These are phyloP conservation scores for Drosophila peninsularis DNA, from an alignment of 2,888 invertebrate species.

Conservation along the genomic window DNA sequence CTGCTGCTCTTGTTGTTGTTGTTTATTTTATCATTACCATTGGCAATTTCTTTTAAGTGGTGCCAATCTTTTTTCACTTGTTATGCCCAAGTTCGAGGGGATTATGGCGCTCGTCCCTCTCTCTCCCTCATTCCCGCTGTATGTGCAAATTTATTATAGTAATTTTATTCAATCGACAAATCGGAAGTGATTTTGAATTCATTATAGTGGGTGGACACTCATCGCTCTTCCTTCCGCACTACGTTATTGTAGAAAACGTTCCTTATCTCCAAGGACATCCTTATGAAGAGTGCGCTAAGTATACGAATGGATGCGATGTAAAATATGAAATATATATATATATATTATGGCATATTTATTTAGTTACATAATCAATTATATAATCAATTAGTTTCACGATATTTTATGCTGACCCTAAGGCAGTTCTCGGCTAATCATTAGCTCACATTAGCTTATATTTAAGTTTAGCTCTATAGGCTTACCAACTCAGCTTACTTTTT, in stretches of 20 bases:
- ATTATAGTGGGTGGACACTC: conserved; percentile 63
- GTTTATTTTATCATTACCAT: conserved; percentile 81
- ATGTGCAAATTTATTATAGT: conserved; percentile 77
- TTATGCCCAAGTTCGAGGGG: conserved; percentile 65
- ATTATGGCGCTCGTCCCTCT: conserved; percentile 44
- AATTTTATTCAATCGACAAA: conserved; percentile 84
- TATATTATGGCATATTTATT: too few species aligned
- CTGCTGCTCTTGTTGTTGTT: conserved; percentile 55
- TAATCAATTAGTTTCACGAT: neutral
- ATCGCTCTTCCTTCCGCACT: neutral
- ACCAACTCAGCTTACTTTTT: too few species aligned
- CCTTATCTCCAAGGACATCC: neutral
- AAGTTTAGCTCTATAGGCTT: too few species aligned
- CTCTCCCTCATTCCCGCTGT: conserved; percentile 27
- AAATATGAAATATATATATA: neutral
- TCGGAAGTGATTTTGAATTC: conserved; percentile 82
- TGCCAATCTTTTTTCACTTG: conserved; percentile 82
- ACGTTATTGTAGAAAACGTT: neutral
- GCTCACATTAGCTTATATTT: too few species aligned
- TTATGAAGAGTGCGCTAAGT: neutral
- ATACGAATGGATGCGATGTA: neutral
- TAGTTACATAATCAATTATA: neutral
- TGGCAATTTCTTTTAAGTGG: conserved; percentile 81
- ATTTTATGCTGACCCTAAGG: too few species aligned
- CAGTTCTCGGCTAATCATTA: too few species aligned